Base-by-base conservation (phyloP, 2,113 vertebrate genomes). In the Cyanocitta stelleri region DNA sequence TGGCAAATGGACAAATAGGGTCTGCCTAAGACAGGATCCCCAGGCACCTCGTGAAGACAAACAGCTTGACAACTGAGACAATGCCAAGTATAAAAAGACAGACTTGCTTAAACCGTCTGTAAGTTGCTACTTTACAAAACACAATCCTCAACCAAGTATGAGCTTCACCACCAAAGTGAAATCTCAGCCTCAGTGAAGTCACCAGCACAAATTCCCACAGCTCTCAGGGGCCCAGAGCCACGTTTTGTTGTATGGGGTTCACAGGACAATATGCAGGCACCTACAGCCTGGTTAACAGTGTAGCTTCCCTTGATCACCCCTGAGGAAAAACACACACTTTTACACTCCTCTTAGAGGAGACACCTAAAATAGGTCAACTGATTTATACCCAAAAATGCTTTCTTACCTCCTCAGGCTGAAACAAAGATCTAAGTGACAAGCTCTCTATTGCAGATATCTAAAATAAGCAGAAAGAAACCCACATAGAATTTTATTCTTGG, bases 361-460 rank as follows among this genome's bases (percentile, higher is more conserved):
- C 71, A 83, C 5, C 58, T 79, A 93, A 93, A 94, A 90, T 87
- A 94, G 46, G 72, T 33, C 83, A 62, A 89, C 59, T 87, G 83
- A 90, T 75, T 85, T 85, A 79, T 35, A 85, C 11, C 35, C 46
- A 37, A 69, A 91, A 90, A 69, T 6, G 37, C 14, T 54, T 73
- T 88, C 76, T 90, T 76, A 82, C 49, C 12, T 93, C 82, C 63
- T 56, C 72, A 86, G 55, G 43, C 55, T 77, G 82, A 94, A 94
- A 97, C 72, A 92, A 92, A 95, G 90, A 86, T 77, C 90, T 74
- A 96, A 93, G 86, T 93, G 85, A 95, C 85, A 92, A 96, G 85
- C n/a, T 94, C 72, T 92, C 26, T 69, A 92, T 62, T 69, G 72
- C 85, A 95, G 67, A 46, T 77, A 73, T 12, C 90, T 93, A 94